Base-by-base conservation (phyloP, 2,888 invertebrate species). In the Trachelus troglodyta region DNA sequence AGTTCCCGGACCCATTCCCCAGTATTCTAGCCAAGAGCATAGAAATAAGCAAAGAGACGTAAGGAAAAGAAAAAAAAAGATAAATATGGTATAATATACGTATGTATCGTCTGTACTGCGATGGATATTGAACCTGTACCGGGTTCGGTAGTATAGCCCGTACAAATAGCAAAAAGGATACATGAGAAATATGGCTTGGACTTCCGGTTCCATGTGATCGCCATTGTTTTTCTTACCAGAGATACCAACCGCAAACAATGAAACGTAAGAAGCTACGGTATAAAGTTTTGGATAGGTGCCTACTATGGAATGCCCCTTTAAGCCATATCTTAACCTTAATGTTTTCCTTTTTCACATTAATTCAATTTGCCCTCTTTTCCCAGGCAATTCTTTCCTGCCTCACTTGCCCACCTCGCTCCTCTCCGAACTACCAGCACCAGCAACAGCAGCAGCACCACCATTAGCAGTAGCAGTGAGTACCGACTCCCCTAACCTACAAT, bases 291-390 rank as follows among this genome's bases (percentile, higher is more conserved):
- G 71, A 71, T 71, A 71, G 71, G 23, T 71, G 33, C 71, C 71
- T 71, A 71, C 71, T n/a, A 31, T 12, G 71, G 71, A 71, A 71
- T 71, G 71, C 71, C 71, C 71, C 71, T 71, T 71, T 71, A 71
- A 77, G 83, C 76, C 85, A 81, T 81, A 83, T 85, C 81, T 81
- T 78, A 81, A 77, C 79, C 83, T 82, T 84, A 83, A 87, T 82
- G 79, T 83, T 85, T 83, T 82, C 79, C 81, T 82, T 81, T 81
- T 80, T 81, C 82, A 83, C 84, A 87, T 89, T 89, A 89, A 88
- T 88, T 88, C 86, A 87, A 89, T 89, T 89, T 86, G 82, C 82
- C 81, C 80, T 82, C 82, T 80, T 81, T 81, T 81, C 79, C 79
- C 76, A 80, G 82, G 81, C 82, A 84, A 85, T 85, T 81, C 80